A percentile compares a stretch with the other conserved stretches of the same genome.
Evolutionary conservation across 2,888 invertebrate species (phyloP).

Genomic region (Dynastes tityus): DNA sequence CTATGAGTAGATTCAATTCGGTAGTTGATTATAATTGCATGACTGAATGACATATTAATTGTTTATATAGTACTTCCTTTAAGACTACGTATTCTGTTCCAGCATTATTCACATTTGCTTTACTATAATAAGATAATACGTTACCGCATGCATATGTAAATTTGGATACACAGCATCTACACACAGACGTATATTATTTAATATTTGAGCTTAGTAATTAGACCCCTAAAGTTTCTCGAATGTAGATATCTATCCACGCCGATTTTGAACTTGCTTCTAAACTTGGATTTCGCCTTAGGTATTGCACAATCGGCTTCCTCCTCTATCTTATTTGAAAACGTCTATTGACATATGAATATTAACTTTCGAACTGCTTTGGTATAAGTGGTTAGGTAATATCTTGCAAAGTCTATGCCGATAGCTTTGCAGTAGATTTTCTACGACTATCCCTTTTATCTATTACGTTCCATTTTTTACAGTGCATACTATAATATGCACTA

Average conservation of each 20-base stretch:
- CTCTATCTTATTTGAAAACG: constrained; percentile 6
- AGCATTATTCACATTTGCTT: too few species aligned
- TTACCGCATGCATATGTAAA: too few species aligned
- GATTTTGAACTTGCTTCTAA: constrained; percentile 25
- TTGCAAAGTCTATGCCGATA: not conserved
- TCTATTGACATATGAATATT: constrained; percentile 27
- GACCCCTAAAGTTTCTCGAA: constrained; percentile 11
- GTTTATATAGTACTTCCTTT: too few species aligned
- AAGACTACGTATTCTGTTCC: too few species aligned
- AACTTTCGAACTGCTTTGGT: constrained; percentile 15
- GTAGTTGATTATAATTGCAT: too few species aligned
- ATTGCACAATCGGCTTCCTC: constrained; percentile 17
- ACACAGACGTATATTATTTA: not conserved
- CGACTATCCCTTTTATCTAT: not conserved
- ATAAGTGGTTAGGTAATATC: constrained; percentile 8
- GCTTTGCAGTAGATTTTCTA: not conserved
- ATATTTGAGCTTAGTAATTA: constrained; percentile 23
- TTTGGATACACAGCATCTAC: too few species aligned
- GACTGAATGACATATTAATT: too few species aligned
- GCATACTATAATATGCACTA: not conserved
- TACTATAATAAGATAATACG: too few species aligned
- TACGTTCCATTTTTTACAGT: not conserved
- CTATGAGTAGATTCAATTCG: too few species aligned
- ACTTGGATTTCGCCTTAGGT: constrained; percentile 27
- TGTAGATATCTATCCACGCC: not conserved